phyloP scores from a whole-genome alignment of 2,113 vertebrate species.

The Dipodomys merriami region DNA sequence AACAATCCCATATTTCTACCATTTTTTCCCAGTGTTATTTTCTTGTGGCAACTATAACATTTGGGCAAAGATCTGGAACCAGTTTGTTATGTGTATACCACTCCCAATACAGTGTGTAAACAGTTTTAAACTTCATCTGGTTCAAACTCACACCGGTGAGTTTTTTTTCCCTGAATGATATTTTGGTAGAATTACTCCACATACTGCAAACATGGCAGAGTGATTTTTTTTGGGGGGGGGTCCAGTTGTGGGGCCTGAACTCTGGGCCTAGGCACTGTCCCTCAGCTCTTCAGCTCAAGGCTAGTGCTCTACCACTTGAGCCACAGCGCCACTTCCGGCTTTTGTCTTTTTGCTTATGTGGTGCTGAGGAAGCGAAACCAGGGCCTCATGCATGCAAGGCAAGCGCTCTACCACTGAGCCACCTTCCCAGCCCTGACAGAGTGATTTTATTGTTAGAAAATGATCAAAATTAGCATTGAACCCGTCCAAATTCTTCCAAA shows the following conservation, averaged over 20 bases:
- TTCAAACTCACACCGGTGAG: too few species aligned
- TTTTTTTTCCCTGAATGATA: constrained; percentile 70
- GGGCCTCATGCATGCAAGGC: too few species aligned
- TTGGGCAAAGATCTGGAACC: background rate
- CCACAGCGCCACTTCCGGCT: too few species aligned
- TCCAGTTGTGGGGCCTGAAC: too few species aligned
- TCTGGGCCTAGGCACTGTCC: too few species aligned
- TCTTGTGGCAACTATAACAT: background rate
- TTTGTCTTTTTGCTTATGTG: too few species aligned
- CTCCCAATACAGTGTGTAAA: background rate
- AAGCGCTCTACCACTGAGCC: too few species aligned
- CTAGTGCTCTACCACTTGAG: too few species aligned
- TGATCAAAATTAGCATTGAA: constrained; percentile 63
- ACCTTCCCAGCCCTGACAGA: background rate
- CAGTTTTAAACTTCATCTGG: background rate
- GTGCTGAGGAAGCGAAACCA: too few species aligned
- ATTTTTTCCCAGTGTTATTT: background rate
- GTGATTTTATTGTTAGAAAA: constrained; percentile 70
- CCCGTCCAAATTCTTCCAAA: constrained; percentile 14
- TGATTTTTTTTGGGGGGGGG: constrained; percentile 21
- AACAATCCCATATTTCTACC: background rate
- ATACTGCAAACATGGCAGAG: constrained; percentile 59
- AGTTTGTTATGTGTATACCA: background rate
- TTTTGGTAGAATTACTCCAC: constrained; percentile 51
- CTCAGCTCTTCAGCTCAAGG: too few species aligned